Conservation (phyloP, 2,113 vertebrate genomes). For the Muscicapa adusta region DNA sequence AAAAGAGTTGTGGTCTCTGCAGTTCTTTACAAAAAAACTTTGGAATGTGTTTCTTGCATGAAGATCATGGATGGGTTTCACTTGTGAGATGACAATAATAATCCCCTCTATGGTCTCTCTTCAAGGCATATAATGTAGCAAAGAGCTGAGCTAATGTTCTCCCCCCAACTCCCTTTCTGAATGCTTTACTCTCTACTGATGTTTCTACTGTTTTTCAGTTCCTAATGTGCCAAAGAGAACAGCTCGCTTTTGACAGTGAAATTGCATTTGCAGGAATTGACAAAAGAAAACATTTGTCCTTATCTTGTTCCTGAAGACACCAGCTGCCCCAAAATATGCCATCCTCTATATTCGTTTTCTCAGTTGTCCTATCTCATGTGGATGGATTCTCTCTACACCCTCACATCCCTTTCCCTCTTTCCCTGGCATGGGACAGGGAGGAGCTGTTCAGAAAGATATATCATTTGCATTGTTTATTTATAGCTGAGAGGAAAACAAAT, state of each 20-base stretch:
- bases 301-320: not conserved
- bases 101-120: not conserved
- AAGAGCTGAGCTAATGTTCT: not conserved
- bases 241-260: not conserved
- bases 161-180: not conserved
- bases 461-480: not conserved
- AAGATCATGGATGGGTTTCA: not conserved
- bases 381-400: not conserved
- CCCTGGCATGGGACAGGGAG: not conserved
- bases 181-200: not conserved
- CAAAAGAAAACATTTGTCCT: slow-evolving; percentile 11
- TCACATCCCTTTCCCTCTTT: not conserved
- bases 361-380: not conserved
- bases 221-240: slow-evolving; percentile 3
- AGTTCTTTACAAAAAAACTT: not conserved
- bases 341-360: not conserved
- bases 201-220: not conserved
- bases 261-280: slow-evolving; percentile 15
- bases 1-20: not conserved
- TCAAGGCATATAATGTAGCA: not conserved
- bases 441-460: not conserved
- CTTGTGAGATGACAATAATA: not conserved
- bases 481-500: not conserved
- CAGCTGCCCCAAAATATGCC: not conserved
- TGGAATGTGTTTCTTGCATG: not conserved